Base-by-base conservation (phyloP, 1,140 invertebrate genomes). In the Sitobion miscanthi region DNA sequence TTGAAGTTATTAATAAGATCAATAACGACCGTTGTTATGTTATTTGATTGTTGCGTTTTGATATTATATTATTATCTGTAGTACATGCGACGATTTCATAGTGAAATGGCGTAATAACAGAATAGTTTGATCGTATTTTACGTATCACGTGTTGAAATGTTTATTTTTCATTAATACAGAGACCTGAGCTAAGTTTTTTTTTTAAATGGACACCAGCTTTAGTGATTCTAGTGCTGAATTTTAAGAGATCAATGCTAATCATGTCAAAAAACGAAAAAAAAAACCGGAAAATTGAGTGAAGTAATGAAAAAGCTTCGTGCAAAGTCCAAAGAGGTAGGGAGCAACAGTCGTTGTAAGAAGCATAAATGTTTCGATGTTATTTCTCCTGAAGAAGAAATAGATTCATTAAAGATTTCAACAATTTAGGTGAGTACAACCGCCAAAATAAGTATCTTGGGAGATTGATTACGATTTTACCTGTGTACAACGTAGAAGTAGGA, bases 341-440 rank as follows among this genome's bases (percentile, higher is more conserved):
- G 21, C 17, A 38, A 83, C 38, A 45, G 82, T 83, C 38, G 14
- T 42, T 83, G 45, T 83, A 83, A 83, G 35, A 83, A 20, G 38
- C 20, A 83, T 83, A 83, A 83, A 83, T 83, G 82, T 42, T 83
- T 83, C 38, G 82, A 83, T 23, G 82, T 83, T 83, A 83, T 83
- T 83, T 83, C 35, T 83, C 82, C 38, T 42, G 82, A 83, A 42
- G 38, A 83, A 83, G 38, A 42, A 38, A 83, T 7, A 83, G 82
- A 83, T 45, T 83, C 35, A 83, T 42, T 6, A 83, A 83, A 42
- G 4, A 83, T 21, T 83, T 83, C 82, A 83, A 42, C 21, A 83
- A 42, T 83, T 83, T 83, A 23, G 82, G 82, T 42, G 82, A 83
- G 82, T 42, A 83, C 21, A 83, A 83, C 38, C 35, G 35, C 35